phyloP scores from a whole-genome alignment of 2,888 invertebrate genomes.

The Gibbula magus region DNA sequence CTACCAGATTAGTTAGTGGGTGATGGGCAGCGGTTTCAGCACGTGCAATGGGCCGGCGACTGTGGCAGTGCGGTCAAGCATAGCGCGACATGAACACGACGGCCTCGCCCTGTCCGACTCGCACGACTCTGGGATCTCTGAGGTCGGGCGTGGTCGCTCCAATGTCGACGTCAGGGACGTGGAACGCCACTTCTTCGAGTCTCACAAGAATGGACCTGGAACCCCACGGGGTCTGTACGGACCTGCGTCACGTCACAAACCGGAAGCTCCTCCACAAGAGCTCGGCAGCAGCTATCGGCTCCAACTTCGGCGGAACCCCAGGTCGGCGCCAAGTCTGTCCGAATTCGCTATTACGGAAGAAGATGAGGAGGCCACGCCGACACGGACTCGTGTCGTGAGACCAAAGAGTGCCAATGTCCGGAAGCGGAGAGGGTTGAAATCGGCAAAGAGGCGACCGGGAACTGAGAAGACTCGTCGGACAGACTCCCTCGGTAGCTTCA shows the following conservation, averaged over 20 bases:
- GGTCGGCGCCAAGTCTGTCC: background rate
- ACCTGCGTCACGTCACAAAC: background rate
- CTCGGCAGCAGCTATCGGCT: background rate
- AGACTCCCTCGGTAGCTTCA: conserved; percentile 27
- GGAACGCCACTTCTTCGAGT: conserved; percentile 17
- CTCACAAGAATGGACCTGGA: background rate
- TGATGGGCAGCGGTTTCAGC: conserved; percentile 24
- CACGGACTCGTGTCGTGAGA: background rate
- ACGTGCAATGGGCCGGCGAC: conserved; percentile 18
- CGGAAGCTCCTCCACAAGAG: background rate
- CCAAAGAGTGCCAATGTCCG: conserved; percentile 20
- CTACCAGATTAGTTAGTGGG: background rate
- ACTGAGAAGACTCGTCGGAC: conserved; percentile 18
- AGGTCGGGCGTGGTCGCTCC: conserved; percentile 1
- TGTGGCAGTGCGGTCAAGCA: background rate
- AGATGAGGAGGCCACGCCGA: conserved; percentile 14
- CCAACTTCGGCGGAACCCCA: background rate
- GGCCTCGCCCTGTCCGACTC: conserved; percentile 4
- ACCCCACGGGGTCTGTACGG: background rate
- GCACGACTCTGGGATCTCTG: conserved; percentile 12
- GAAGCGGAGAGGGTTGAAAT: conserved; percentile 7
- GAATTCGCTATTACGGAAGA: conserved; percentile 19
- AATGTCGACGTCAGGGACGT: conserved; percentile 3
- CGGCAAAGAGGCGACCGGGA: background rate
- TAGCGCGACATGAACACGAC: background rate